Percentiles rank a stretch among this genome's conserved stretches.
Evolutionary conservation across 2,888 invertebrate species (phyloP).

Genomic region (Tenthredo distinguenda): DNA sequence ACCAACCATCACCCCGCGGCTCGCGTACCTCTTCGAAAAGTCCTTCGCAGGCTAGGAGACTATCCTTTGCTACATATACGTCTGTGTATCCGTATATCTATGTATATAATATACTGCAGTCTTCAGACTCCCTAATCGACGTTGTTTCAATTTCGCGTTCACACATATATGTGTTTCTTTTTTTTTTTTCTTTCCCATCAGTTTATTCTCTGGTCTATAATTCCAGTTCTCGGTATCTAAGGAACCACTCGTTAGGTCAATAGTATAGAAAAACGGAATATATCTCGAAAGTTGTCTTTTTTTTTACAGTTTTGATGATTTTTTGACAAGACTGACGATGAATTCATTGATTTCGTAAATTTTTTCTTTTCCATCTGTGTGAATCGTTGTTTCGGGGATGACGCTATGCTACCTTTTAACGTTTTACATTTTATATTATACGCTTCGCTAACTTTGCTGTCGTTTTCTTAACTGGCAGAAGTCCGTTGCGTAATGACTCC

Average conservation of each 20-base stretch:
- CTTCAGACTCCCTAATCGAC: background rate
- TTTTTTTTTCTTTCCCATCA: background rate
- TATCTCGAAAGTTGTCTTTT: background rate
- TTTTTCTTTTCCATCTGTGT: background rate
- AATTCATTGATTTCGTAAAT: background rate
- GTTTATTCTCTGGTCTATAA: background rate
- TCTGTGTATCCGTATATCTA: background rate
- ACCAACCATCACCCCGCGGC: conserved; percentile 68
- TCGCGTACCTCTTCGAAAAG: conserved; percentile 36
- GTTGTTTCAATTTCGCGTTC: conserved; percentile 9
- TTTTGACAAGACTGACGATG: background rate
- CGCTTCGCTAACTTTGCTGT: conserved; percentile 69
- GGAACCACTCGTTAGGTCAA: background rate
- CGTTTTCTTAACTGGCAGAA: conserved; percentile 70
- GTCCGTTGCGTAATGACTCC: conserved; percentile 68
- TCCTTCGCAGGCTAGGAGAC: conserved; percentile 42
- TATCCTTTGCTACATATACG: background rate
- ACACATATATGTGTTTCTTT: conserved; percentile 48
- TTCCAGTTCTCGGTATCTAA: background rate
- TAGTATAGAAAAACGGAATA: background rate
- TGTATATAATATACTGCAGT: background rate
- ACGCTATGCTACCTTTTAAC: conserved; percentile 56
- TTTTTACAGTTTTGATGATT: background rate
- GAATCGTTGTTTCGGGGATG: conserved; percentile 29
- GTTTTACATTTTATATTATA: conserved; percentile 59